Conservation (phyloP, 1,140 invertebrate species). For the Galleria mellonella region DNA sequence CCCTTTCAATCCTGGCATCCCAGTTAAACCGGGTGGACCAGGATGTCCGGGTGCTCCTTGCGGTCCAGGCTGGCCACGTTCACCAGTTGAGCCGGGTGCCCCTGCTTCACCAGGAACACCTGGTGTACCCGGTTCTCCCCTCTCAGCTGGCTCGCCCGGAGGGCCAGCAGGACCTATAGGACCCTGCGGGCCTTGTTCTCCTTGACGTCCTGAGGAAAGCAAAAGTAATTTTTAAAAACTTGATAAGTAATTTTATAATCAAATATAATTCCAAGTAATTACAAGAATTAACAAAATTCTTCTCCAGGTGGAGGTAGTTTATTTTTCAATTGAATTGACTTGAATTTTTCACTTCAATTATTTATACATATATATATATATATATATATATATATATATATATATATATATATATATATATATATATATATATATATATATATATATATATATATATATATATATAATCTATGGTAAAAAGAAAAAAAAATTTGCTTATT, state of each 20-base stretch:
- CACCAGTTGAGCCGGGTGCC: constrained; percentile 81
- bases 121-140: constrained; percentile 83
- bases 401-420: too few relatives aligned
- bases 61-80: constrained; percentile 80
- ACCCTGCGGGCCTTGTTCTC: constrained; percentile 82
- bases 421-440: too few relatives aligned
- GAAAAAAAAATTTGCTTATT: too few relatives aligned
- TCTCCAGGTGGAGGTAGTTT: too few relatives aligned
- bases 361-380: too few relatives aligned
- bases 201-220: constrained; percentile 73
- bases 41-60: constrained; percentile 80
- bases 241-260: neutral
- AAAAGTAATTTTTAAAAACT: neutral
- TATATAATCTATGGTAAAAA: too few relatives aligned
- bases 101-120: constrained; percentile 84
- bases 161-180: constrained; percentile 80
- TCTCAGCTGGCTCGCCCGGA: constrained; percentile 84
- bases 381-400: too few relatives aligned
- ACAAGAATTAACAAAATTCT: too few relatives aligned
- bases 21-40: constrained; percentile 79
- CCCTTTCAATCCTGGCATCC: constrained; percentile 82
- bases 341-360: too few relatives aligned
- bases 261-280: too few relatives aligned
- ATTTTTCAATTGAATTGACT: too few relatives aligned
- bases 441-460: too few relatives aligned